Base-by-base conservation (phyloP, 2,113 vertebrate species). In the Columba livia region DNA sequence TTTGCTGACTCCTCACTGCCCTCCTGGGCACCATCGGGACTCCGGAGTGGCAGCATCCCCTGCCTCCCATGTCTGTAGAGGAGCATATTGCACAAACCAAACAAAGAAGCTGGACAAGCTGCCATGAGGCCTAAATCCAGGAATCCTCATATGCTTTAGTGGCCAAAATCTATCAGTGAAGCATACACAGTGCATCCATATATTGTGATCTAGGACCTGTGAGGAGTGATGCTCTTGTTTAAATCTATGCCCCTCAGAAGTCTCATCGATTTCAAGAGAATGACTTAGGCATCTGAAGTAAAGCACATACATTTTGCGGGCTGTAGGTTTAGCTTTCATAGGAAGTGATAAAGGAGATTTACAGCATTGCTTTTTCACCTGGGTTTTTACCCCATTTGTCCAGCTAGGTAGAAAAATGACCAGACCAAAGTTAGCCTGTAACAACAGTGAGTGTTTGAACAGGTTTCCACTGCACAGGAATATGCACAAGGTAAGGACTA, bases 331-430 rank as follows among this genome's bases (percentile, higher is more conserved):
- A 57, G 77, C 86, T 97, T 89, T 93, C 93, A 19, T 25, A 79
- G 77, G 8, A 38, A 54, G 93, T 71, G 80, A 92, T 93, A 94
- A 93, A 97, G 44, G 18, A 94, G 89, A 97, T 95, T 88, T 94
- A 84, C 72, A 65, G 72, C 88, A 61, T 31, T 84, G 82, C 79
- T 95, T 96, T 93, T 90, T 81, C 88, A 92, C 72, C 48, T 93
- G 94, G 85, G 61, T 84, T 96, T 95, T 93, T 94, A 74, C 79
- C 85, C 92, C 38, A n/a, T 95, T 95, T 95, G 79, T 95, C 92
- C 95, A 95, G 60, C 77, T 62, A 57, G 65, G 57, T 64, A 89
- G 73, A 97, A 96, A 81, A 96, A 97, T 72, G 61, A 81, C 85
- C 88, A 64, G 61, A 81, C 88, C 88, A 64, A 67, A 78, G 90